Evolutionary conservation across 2,797 vertebrate species (phyloP), one percentile per base, ranked within the genome.

Genomic region (Sebastes jordani): DNA sequence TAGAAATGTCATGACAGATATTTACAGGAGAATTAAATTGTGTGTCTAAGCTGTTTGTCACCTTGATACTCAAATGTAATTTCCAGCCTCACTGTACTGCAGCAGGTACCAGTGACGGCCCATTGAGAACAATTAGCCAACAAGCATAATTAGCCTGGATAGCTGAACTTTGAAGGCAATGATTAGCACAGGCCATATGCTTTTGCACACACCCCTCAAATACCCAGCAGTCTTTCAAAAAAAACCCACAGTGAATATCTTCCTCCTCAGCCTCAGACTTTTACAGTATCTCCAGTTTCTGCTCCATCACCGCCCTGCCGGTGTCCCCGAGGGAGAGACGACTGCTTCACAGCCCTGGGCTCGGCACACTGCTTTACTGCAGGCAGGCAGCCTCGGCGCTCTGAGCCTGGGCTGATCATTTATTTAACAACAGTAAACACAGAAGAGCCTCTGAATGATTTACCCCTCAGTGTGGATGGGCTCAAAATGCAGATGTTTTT

Each of bases 361-460:
- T 1, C 64, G 9, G 71, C 73, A 63, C 71, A 9, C 60, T 82
- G 77, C 76, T 81, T 70, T 77, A 82, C 84, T 86, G 85, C 86
- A 86, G 83, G 74, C 81, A 49, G 74, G 74, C 81, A 49, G 74
- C 82, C 30, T 75, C 63, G 2, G 68, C 59, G 80, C 82, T 88
- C 81, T 49, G 68, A 85, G 82, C 49, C 27, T 0, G 32, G 22
- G 76, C 29, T 86, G 68, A 85, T 84, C 86, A 86, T 88, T 91
- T 90, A 91, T 92, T 92, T 59, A 91, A 83, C 77, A 59, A 91
- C 76, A 29, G 83, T 84, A 86, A 88, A 90, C 84, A 88, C 76
- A 84, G 68, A 78, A 11, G 67, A 77, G 59, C 32, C 60, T 76
- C 74, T 83, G 74, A 78, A 83, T 80, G 85, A 81, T 85, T 89